A percentile compares a stretch with the other conserved stretches of the same genome.
Evolutionary conservation across 1,140 invertebrate species (phyloP).

Genomic region (Drosophila lini): DNA sequence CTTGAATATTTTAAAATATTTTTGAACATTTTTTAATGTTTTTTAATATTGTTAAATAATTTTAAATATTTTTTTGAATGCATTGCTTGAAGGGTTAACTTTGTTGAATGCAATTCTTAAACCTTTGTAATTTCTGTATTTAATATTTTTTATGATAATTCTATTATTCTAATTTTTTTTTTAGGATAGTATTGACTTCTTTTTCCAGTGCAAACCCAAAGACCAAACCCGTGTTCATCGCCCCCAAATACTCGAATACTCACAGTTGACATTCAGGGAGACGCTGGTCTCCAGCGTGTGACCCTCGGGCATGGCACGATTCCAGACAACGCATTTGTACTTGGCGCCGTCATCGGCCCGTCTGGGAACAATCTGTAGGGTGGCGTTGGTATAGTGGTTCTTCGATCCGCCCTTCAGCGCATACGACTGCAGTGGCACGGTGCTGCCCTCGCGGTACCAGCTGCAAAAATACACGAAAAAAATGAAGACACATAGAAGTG

Average conservation of each 20-base stretch:
- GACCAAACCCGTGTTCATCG: background rate
- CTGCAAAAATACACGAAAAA: constrained; percentile 75
- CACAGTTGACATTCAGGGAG: constrained; percentile 94
- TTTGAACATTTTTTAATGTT: no score
- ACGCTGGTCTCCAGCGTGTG: constrained; percentile 91
- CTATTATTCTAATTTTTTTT: no score
- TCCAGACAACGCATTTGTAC: constrained; percentile 94
- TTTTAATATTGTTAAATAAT: no score
- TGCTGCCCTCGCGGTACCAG: constrained; percentile 89
- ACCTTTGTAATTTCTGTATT: no score
- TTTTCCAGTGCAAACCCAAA: constrained; percentile 3
- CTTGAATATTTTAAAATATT: no score
- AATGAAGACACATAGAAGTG: constrained; percentile 10
- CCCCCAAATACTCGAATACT: constrained; percentile 85
- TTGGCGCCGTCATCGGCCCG: constrained; percentile 93
- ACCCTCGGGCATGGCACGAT: constrained; percentile 93
- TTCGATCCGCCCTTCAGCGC: constrained; percentile 88
- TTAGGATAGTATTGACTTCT: no score
- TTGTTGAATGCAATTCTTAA: no score
- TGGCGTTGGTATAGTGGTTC: constrained; percentile 89
- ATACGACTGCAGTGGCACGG: constrained; percentile 88
- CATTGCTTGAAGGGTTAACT: no score
- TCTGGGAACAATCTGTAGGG: constrained; percentile 90
- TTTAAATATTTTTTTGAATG: no score
- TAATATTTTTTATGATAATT: no score